Evolutionary conservation across 2,888 invertebrate species (phyloP).

Genomic region (Eudasyphora cyanicolor): DNA sequence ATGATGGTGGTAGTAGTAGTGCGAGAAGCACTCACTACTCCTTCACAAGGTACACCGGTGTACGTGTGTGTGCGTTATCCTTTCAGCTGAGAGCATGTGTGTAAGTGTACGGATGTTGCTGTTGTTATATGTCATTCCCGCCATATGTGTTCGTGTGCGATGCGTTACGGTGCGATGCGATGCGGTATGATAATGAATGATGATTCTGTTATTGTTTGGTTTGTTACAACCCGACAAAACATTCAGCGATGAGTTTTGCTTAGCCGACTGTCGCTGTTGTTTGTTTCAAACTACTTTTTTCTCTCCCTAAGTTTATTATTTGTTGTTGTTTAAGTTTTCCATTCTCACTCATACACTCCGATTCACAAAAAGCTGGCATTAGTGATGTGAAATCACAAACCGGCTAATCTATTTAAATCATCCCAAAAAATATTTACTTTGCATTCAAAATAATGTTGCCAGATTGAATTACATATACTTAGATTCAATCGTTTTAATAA

Average conservation of each 20-base stretch:
- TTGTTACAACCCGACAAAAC: slow-evolving; percentile 52
- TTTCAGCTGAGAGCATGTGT: not conserved
- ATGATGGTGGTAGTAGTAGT: slow-evolving; percentile 53
- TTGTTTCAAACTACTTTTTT: slow-evolving; percentile 36
- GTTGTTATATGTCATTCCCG: slow-evolving; percentile 74
- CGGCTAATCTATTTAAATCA: no score
- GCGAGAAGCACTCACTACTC: slow-evolving; percentile 5
- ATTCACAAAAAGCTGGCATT: not conserved
- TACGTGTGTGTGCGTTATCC: not conserved
- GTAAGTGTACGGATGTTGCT: slow-evolving; percentile 15
- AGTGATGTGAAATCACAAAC: not conserved
- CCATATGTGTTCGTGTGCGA: slow-evolving; percentile 72
- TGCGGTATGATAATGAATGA: slow-evolving; percentile 71
- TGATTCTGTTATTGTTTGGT: slow-evolving; percentile 69
- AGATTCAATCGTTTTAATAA: no score
- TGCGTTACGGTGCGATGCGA: slow-evolving; percentile 35
- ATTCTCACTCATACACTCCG: not conserved
- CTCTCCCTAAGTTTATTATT: slow-evolving; percentile 7
- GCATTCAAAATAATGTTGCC: not conserved
- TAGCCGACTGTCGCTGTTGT: not conserved
- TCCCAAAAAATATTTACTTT: no score
- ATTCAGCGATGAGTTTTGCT: slow-evolving; percentile 41
- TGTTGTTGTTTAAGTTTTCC: slow-evolving; percentile 27
- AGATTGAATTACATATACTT: no score
- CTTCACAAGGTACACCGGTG: not conserved